A percentile compares a stretch with the other conserved stretches of the same genome.
These are phyloP conservation scores for Chanos chanos DNA, from an alignment of 2,797 vertebrate species.

Conservation along the genomic window DNA sequence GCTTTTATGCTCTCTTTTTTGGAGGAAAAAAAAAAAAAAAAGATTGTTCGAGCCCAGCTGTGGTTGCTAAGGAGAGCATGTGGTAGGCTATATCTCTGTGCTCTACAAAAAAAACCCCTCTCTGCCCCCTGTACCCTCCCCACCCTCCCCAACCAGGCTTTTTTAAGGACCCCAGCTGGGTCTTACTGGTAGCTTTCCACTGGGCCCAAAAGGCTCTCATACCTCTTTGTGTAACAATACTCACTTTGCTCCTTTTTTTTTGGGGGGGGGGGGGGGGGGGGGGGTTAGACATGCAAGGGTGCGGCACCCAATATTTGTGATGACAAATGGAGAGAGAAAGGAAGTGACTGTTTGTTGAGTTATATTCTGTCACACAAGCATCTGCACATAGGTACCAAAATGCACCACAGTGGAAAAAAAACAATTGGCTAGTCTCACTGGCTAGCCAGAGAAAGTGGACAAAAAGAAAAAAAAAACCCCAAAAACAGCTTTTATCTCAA, in stretches of 20 bases:
- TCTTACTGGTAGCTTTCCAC: constrained; percentile 43
- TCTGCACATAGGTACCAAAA: not conserved
- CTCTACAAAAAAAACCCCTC: constrained; percentile 20
- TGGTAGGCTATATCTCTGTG: no score
- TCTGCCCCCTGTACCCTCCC: not conserved
- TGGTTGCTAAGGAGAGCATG: constrained; percentile 43
- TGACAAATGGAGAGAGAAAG: no score
- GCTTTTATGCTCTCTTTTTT: constrained; percentile 46
- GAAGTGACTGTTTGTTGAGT: no score
- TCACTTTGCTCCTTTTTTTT: constrained; percentile 58
- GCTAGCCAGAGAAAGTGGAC: no score
- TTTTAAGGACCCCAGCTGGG: constrained; percentile 43
- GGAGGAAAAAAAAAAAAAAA: constrained; percentile 36
- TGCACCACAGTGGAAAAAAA: no score
- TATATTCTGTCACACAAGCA: no score
- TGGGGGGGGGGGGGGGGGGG: not conserved
- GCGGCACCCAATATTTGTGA: no score
- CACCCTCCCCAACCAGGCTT: constrained; percentile 12
- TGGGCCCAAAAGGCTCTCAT: constrained; percentile 35
- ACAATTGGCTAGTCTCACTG: no score
- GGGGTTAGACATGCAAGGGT: no score
- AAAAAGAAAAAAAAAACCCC: constrained; percentile 38
- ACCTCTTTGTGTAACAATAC: constrained; percentile 61
- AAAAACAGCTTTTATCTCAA: constrained; percentile 70
- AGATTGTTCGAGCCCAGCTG: constrained; percentile 53